Evolutionary conservation across 1,140 invertebrate species (phyloP), one percentile per base, ranked within the genome.

Genomic region (Elysia chlorotica): DNA sequence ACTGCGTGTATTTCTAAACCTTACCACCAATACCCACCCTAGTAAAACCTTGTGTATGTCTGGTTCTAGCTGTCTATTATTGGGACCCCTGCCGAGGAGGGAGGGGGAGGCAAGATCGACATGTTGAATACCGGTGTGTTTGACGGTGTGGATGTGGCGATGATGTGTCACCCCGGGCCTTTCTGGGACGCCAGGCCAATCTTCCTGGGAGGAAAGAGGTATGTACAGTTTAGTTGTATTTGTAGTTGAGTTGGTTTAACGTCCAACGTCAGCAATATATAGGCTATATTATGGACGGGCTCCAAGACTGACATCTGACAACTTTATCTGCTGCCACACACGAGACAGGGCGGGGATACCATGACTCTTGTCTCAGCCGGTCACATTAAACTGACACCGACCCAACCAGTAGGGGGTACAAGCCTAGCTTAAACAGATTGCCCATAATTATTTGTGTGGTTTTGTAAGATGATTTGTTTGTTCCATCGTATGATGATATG

Each of bases 81-180:
- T 36, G 87, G 87, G 2, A 82, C 83, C 3, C 87, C 87, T 48
- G 87, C 85, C 19, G 87, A 88, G 75, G 87, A 88, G 76, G 82
- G 77, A 5, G 79, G 79, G 4, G 84, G 86, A 59, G 87, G 87
- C 0, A 88, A 88, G 73, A 76, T 82, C 5, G 74, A 80, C 23
- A 35, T 87, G 48, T 80, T 87, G 21, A 74, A 80, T 35, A 76
- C 73, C 25, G 82, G 81, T n/a, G 82, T 79, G 0, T 86, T 88
- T 73, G 71, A 82, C 25, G 80, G 80, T 71, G 78, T 88, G 36
- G 87, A 87, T 78, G 79, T 82, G 28, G 85, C 84, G 17, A 76
- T 88, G 76, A 88, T 88, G 86, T 81, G 82, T 14, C 87, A 88
- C 73, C 86, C 87, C 0, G 76, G 74, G 31, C 76, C 77, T 41